Evolutionary conservation across 2,888 invertebrate species (phyloP).

Genomic region (Erebia palarica): DNA sequence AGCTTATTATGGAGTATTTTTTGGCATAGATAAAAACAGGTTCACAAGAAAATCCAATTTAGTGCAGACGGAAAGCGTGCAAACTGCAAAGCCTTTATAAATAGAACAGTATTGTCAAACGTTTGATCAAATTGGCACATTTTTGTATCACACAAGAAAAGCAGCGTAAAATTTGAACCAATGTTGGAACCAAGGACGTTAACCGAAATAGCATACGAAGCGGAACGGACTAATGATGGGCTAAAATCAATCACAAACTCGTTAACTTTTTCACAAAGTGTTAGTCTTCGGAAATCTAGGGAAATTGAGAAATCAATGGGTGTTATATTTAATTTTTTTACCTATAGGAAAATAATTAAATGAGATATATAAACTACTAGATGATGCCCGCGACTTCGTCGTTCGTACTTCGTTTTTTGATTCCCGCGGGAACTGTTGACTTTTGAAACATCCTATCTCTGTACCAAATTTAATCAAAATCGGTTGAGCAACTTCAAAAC

Average conservation of each 20-base stretch:
- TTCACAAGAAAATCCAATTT: constrained; percentile 8
- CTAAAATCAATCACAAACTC: constrained; percentile 28
- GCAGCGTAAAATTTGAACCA: constrained; percentile 8
- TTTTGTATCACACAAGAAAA: constrained; percentile 9
- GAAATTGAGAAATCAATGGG: constrained; percentile 12
- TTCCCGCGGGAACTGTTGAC: too few relatives aligned
- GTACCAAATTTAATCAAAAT: too few relatives aligned
- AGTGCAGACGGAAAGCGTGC: background rate
- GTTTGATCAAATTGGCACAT: constrained; percentile 15
- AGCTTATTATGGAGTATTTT: background rate
- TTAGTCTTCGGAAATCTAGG: constrained; percentile 17
- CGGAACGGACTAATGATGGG: constrained; percentile 43
- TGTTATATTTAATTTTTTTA: background rate
- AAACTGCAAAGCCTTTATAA: constrained; percentile 13
- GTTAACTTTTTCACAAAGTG: constrained; percentile 27
- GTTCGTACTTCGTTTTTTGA: too few relatives aligned
- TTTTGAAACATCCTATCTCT: too few relatives aligned
- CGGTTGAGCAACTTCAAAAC: too few relatives aligned
- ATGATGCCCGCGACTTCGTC: too few relatives aligned
- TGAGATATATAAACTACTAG: constrained; percentile 5
- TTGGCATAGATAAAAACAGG: background rate
- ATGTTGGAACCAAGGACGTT: constrained; percentile 24
- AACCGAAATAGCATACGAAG: constrained; percentile 48
- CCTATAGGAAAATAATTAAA: constrained; percentile 2
- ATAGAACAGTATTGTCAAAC: background rate